Base-by-base conservation (phyloP, 2,113 vertebrate genomes). In the Bubo bubo region DNA sequence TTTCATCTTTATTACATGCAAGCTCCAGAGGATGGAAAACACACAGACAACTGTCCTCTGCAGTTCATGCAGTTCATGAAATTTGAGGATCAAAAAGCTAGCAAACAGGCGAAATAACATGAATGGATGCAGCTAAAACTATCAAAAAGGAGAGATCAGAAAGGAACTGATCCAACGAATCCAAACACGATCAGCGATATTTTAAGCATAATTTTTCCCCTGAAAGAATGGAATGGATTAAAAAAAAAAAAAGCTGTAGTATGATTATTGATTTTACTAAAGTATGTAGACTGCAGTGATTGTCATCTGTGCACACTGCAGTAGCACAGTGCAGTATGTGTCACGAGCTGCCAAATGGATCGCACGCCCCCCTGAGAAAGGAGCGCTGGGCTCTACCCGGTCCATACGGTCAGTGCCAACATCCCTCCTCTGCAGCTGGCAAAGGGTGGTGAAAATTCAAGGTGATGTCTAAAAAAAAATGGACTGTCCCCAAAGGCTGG, bases 271-370 rank as follows among this genome's bases (percentile, higher is more conserved):
- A 71, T 85, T 67, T 56, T 59, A 47, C 34, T 37, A 1, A 30
- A 10, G 52, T 5, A 24, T 2, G 0, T 4, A 20, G 53, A 18
- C 22, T 41, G 39, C 34, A 47, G n/a, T 6, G n/a, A 41, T 24
- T 7, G 50, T 8, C 50, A 24, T 7, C 12, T 10, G 1, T 4
- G 22, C 26, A 20, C 45, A 17, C 5, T 3, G 8, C 39, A 22
- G 22, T 2, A 34, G 15, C 3, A 34, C 1, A 12, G 16, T 3
- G 13, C 35, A 13, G 11, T 3, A 1, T 0, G 11, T 30, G 43
- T 7, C 24, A 13, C 1, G 9, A 53, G 13, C 14, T 8, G 45
- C 27, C 20, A 12, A 43, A 50, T 0, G 2, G 45, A 34, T n/a
- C 14, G 0, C 34, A 17, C 34, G 5, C 2, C 18, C 23, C 34